Base-by-base conservation (phyloP, 2,888 invertebrate species). In the Hyposoter dolosus region DNA sequence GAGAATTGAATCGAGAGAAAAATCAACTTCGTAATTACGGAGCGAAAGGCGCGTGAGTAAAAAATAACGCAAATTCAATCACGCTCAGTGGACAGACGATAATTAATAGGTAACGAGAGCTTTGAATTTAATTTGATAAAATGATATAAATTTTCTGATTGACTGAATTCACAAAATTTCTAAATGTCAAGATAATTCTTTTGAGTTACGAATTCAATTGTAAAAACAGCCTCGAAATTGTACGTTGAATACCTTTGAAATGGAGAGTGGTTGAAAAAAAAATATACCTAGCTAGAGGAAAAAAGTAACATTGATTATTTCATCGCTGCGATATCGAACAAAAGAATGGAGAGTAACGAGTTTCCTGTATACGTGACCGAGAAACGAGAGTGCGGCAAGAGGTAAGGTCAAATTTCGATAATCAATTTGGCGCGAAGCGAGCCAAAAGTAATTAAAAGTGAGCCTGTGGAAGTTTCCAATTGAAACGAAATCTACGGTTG, bases 391-490 rank as follows among this genome's bases (percentile, higher is more conserved):
- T 15, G 15, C 60, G 43, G 80, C 15, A 10, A 23, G 66, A 80
- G 60, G 45, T 69, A 72, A 71, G 63, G 35, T 66, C 35, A 66
- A 66, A 66, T 66, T 66, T 66, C 65, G 65, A 40, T 66, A 66
- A 40, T 66, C 65, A 35, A 66, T 35, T 40, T 40, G 15, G n/a
- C 32, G n/a, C 65, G 40, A 35, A 66, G 32, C 32, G 65, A 66
- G 65, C n/a, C 35, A n/a, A 66, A 66, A 66, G 32, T 66, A 35
- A 66, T 66, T 66, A 66, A 66, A 66, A 66, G 28, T 60, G 28
- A 60, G 60, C 15, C 10, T 35, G 40, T 66, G n/a, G 19, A 66
- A 66, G 32, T 66, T 66, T 66, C 65, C 9, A 66, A 66, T 66
- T 66, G 65, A 40, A 66, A 66, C n/a, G 65, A 28, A 60, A 60